Evolutionary conservation across 2,113 vertebrate genomes (phyloP).

Genomic region (Stegastes partitus): DNA sequence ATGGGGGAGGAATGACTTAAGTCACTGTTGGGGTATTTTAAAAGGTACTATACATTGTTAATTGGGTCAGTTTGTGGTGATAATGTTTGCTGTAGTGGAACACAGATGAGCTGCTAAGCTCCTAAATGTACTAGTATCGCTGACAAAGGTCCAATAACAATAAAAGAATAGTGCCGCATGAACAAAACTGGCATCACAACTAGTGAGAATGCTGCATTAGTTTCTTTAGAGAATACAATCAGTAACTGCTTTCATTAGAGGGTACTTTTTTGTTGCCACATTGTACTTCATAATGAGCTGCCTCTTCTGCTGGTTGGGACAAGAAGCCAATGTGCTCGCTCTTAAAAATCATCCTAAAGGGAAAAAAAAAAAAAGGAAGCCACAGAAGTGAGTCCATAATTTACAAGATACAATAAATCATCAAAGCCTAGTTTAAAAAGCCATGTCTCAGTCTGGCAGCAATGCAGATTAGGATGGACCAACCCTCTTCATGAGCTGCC

Average conservation of each 20-base stretch:
- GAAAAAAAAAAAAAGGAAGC: slow-evolving; percentile 25
- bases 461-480: slow-evolving; percentile 49
- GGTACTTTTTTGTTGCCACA: too few species aligned
- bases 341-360: slow-evolving; percentile 13
- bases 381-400: slow-evolving; percentile 34
- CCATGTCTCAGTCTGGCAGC: slow-evolving; percentile 34
- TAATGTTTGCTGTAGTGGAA: not conserved
- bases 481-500: slow-evolving; percentile 51
- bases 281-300: not conserved
- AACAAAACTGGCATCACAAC: not conserved
- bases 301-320: not conserved
- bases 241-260: too few species aligned
- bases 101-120: not conserved
- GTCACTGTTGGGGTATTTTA: not conserved
- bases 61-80: not conserved
- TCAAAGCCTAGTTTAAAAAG: slow-evolving; percentile 50
- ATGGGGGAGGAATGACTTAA: too few species aligned
- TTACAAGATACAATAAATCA: slow-evolving; percentile 51
- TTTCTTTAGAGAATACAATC: too few species aligned
- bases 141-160: not conserved
- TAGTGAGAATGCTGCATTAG: too few species aligned
- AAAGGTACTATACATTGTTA: not conserved
- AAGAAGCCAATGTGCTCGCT: not conserved
- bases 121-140: not conserved
- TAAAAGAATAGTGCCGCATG: not conserved